Evolutionary conservation across 2,888 invertebrate species (phyloP), one percentile per base, ranked within the genome.

Genomic region (Eupsilia transversa): DNA sequence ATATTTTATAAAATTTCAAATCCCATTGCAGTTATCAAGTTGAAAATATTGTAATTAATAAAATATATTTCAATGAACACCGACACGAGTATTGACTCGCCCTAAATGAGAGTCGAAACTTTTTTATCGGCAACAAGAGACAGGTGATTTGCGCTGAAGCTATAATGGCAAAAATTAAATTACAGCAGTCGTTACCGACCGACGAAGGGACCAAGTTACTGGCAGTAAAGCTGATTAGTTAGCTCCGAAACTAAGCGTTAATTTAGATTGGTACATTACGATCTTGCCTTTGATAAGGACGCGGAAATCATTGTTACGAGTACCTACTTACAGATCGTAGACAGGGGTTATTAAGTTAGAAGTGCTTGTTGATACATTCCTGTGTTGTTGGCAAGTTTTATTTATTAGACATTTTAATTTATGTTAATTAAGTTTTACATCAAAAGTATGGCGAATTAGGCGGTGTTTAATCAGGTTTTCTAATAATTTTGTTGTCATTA

Each of bases 141-240:
- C 89, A 80, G 67, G 72, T 74, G 84, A 90, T 91, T 89, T 87
- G 87, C 83, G 86, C 77, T 79, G 85, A 86, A 87, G 90, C 87
- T 87, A 90, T 91, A 84, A 86, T 84, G 91, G 87, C 90, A 93
- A 94, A 92, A 93, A 93, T 93, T 91, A 92, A 93, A 93, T 93
- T 92, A 93, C 92, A 89, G 84, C 88, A 90, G 91, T 89, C 91
- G 91, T 93, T 91, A 90, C 90, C 72, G 66, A 74, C 82, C 82
- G 72, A 75, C 80, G 81, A 82, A 83, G 89, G 89, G 88, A 86
- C 87, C 83, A 84, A 91, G 90, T 93, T 89, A 93, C 90, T 86
- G 90, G 89, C 91, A 93, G 92, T 92, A 92, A 92, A 94, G 89
- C 91, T 93, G 94, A 94, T 94, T 94, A 94, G 92, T 90, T 91